Evolutionary conservation across 2,888 invertebrate species (phyloP).

Genomic region (Apamea sordens): DNA sequence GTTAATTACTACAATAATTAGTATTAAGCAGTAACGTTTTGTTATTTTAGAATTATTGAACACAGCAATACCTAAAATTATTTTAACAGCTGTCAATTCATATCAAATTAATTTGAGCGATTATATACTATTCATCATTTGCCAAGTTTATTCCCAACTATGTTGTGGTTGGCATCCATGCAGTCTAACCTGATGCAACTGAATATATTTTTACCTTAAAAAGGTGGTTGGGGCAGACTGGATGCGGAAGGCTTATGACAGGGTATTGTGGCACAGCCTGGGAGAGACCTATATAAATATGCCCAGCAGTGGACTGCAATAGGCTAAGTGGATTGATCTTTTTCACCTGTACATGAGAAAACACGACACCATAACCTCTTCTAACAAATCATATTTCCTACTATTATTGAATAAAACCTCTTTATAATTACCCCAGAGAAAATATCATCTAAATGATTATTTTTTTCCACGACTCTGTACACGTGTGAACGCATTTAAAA

Average conservation of each 20-base stretch:
- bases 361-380: neutral
- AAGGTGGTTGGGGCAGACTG: neutral
- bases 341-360: neutral
- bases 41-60: neutral
- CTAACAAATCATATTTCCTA: neutral
- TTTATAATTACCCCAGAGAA: neutral
- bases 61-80: too few species aligned
- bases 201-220: neutral
- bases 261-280: neutral
- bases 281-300: neutral
- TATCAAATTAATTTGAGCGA: too few species aligned
- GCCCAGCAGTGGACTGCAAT: too few species aligned
- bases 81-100: too few species aligned
- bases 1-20: slow-evolving; percentile 6
- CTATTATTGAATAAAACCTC: neutral
- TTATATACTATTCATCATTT: too few species aligned
- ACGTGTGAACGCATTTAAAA: slow-evolving; percentile 7
- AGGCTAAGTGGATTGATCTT: neutral
- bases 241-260: neutral
- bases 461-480: neutral
- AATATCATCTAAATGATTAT: neutral
- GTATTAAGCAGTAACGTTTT: neutral
- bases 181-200: neutral
- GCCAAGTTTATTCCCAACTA: neutral
- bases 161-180: neutral